These are phyloP conservation scores for Hycleus cichorii DNA, from an alignment of 1,140 invertebrate species.

Conservation along the genomic window DNA sequence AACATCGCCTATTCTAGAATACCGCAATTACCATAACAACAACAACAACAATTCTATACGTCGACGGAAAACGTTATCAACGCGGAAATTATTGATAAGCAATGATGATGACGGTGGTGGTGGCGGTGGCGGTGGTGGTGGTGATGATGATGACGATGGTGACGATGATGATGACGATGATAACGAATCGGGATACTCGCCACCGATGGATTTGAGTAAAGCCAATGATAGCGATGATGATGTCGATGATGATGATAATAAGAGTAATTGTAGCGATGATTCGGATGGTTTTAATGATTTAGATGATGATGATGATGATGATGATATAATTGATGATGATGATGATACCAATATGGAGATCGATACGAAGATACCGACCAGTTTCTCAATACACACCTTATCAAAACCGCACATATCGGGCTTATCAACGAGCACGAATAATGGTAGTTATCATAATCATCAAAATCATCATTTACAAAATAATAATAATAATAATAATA, in stretches of 20 bases:
- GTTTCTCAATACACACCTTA: conserved; percentile 39
- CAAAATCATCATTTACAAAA: too few relatives aligned
- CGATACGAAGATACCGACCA: conserved; percentile 35
- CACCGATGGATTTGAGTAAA: conserved; percentile 37
- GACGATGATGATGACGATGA: too few relatives aligned
- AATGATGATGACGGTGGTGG: too few relatives aligned
- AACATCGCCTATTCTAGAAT: conserved; percentile 33
- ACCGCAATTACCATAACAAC: conserved; percentile 42
- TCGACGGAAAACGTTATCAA: conserved; percentile 32
- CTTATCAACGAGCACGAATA: not conserved
- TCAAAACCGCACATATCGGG: conserved; percentile 33
- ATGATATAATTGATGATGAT: conserved; percentile 25
- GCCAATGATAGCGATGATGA: conserved; percentile 17
- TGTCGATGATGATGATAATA: too few relatives aligned
- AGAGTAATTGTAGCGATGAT: conserved; percentile 14
- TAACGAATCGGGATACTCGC: conserved; percentile 23
- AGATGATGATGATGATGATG: conserved; percentile 23
- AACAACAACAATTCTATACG: conserved; percentile 39
- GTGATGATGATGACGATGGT: too few relatives aligned
- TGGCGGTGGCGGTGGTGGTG: too few relatives aligned
- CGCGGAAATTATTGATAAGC: conserved; percentile 26
- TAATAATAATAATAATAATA: too few relatives aligned
- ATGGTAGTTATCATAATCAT: too few relatives aligned
- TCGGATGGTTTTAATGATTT: conserved; percentile 23
- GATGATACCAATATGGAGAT: conserved; percentile 26